Evolutionary conservation across 2,797 vertebrate genomes (phyloP).

Genomic region (Urophycis tenuis): DNA sequence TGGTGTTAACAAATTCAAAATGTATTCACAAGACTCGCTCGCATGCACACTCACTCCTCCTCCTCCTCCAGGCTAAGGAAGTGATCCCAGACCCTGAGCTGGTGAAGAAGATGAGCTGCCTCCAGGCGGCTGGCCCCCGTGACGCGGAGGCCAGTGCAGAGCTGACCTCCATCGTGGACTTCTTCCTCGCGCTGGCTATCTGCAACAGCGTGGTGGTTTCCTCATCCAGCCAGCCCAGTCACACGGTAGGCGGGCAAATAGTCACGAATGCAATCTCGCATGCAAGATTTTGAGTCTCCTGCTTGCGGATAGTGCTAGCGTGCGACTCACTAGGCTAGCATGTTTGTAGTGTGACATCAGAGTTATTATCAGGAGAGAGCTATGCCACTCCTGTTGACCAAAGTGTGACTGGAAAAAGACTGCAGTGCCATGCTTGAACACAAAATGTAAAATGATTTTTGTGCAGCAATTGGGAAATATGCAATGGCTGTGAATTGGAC

Average conservation of each 20-base stretch:
- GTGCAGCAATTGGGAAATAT: neutral
- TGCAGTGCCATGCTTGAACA: neutral
- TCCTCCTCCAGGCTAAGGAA: slow-evolving; percentile 77
- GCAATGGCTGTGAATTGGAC: neutral
- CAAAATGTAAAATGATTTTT: neutral
- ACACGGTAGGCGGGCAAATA: slow-evolving; percentile 67
- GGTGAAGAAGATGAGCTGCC: slow-evolving; percentile 71
- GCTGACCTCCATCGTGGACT: slow-evolving; percentile 77
- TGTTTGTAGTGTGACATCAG: no score
- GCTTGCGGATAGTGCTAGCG: no score
- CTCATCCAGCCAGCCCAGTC: slow-evolving; percentile 69
- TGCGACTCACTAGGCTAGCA: no score
- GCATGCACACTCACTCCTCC: neutral
- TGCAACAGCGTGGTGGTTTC: slow-evolving; percentile 98
- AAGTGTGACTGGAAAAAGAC: no score
- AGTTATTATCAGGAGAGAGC: no score
- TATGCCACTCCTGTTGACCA: no score
- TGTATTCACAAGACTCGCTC: no score
- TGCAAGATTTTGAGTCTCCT: no score
- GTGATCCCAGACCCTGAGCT: slow-evolving; percentile 82
- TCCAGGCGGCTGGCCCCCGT: slow-evolving; percentile 44
- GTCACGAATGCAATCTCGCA: neutral
- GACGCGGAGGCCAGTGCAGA: slow-evolving; percentile 59
- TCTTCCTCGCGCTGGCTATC: slow-evolving; percentile 87
- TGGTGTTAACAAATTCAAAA: no score